Conservation (phyloP, 2,888 invertebrate species). For the Nephrotoma appendiculata region DNA sequence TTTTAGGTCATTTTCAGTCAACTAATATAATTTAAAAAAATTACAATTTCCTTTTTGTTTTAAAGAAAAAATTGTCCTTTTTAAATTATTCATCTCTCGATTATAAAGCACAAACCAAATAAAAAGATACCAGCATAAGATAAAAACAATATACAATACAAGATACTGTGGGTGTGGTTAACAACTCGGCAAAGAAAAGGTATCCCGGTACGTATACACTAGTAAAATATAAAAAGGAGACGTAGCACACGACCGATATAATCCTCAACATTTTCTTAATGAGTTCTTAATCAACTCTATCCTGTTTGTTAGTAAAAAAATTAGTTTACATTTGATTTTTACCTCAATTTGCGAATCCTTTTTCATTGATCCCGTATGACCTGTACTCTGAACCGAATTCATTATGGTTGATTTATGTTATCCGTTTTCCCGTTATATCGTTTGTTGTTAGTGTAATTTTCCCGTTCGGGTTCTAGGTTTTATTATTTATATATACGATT, state of each 20-base stretch:
- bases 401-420: neutral
- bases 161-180: neutral
- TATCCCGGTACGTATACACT: neutral
- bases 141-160: neutral
- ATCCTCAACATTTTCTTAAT: neutral
- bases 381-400: slow-evolving; percentile 34
- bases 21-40: neutral
- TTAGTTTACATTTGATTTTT: slow-evolving; percentile 15
- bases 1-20: neutral
- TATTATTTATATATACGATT: neutral
- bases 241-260: neutral
- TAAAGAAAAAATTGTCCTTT: neutral
- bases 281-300: neutral
- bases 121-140: neutral
- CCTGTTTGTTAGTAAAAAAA: neutral
- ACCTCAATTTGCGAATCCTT: slow-evolving; percentile 34
- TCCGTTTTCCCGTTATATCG: neutral
- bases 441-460: neutral
- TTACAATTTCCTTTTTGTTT: neutral
- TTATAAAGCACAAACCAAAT: neutral
- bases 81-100: neutral
- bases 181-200: neutral
- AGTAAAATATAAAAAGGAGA: neutral
- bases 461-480: neutral
- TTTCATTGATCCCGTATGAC: slow-evolving; percentile 29